Conservation (phyloP, 2,888 invertebrate species). For the Acanthopleura granulata region DNA sequence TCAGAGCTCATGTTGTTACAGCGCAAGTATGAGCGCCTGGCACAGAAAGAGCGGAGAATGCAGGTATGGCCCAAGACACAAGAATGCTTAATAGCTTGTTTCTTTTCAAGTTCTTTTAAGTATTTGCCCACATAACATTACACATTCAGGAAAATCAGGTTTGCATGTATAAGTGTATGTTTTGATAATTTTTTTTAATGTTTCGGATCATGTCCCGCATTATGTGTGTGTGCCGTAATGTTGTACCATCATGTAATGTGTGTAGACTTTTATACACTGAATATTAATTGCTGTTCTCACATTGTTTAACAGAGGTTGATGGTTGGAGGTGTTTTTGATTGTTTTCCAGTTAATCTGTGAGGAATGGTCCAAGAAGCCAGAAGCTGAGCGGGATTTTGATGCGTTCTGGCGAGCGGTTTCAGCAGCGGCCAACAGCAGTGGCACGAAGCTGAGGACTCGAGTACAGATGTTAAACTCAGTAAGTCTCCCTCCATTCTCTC, state of each 20-base stretch:
- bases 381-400: constrained; percentile 59
- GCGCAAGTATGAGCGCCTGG: constrained; percentile 66
- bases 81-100: no score
- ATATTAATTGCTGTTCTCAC: no score
- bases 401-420: constrained; percentile 62
- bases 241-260: no score
- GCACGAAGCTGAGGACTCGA: constrained; percentile 64
- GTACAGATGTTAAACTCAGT: constrained; percentile 67
- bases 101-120: no score
- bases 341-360: constrained; percentile 57
- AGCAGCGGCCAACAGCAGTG: constrained; percentile 66
- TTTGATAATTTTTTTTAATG: background rate
- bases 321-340: background rate
- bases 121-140: no score
- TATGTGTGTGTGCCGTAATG: no score
- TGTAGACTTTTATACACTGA: no score
- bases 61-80: constrained; percentile 52
- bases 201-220: no score
- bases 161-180: background rate
- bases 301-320: background rate
- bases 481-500: constrained; percentile 21
- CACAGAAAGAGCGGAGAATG: constrained; percentile 66
- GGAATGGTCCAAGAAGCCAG: constrained; percentile 63
- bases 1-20: constrained; percentile 66
- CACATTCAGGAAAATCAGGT: no score